Percentiles rank a stretch among this genome's conserved stretches.
Evolutionary conservation across 2,888 invertebrate species (phyloP).

Genomic region (Prosopocoilus inquinatus): DNA sequence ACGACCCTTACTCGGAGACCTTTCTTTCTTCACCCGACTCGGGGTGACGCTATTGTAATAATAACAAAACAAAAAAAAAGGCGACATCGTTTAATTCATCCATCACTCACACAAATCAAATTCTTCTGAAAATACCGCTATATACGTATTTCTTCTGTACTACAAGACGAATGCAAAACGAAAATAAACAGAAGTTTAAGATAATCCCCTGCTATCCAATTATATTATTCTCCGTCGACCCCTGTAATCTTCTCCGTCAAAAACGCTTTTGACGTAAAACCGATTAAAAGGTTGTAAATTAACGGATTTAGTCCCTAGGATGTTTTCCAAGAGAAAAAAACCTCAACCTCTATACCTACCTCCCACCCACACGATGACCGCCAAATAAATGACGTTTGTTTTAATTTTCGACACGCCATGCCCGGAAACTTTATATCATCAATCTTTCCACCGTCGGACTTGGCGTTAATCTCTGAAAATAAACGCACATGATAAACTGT

Average conservation of each 20-base stretch:
- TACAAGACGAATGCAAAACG: too few species aligned
- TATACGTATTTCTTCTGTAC: too few species aligned
- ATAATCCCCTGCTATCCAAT: too few species aligned
- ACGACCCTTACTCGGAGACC: too few species aligned
- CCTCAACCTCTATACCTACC: too few species aligned
- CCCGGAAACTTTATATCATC: slow-evolving; percentile 18
- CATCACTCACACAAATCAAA: too few species aligned
- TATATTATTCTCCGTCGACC: too few species aligned
- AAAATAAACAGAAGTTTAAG: too few species aligned
- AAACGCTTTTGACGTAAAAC: slow-evolving; percentile 10
- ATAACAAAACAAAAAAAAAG: slow-evolving; percentile 8
- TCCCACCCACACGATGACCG: too few species aligned
- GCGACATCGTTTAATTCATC: background rate
- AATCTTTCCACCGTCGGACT: slow-evolving; percentile 21
- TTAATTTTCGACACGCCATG: slow-evolving; percentile 15
- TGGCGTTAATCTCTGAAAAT: slow-evolving; percentile 3
- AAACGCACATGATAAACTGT: slow-evolving; percentile 17
- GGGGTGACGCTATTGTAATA: slow-evolving; percentile 5
- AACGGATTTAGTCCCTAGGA: slow-evolving; percentile 13
- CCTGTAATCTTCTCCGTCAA: slow-evolving; percentile 10
- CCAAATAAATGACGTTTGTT: slow-evolving; percentile 22
- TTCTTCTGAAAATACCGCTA: too few species aligned
- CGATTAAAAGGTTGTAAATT: slow-evolving; percentile 23
- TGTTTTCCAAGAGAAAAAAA: too few species aligned
- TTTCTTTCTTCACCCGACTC: background rate